Base-by-base conservation (phyloP, 2,888 invertebrate genomes). In the Cyaniris semiargus region DNA sequence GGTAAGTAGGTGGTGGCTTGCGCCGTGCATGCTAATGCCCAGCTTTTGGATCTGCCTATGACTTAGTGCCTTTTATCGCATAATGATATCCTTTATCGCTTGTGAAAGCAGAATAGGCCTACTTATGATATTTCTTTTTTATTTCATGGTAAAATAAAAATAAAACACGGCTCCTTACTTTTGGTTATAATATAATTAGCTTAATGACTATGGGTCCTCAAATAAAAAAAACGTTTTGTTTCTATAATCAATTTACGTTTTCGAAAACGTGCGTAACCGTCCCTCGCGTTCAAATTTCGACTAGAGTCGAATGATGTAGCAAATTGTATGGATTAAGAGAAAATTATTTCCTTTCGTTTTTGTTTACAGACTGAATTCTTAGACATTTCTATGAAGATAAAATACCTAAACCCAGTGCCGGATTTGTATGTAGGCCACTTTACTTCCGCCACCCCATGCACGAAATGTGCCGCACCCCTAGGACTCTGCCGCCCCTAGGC, bases 11-110 rank as follows among this genome's bases (percentile, higher is more conserved):
- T 84, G 86, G 83, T 81, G 85, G 81, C 85, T 81, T 84, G 86
- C 85, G 86, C 81, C 81, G 60, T 85, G 93, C 90, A 94, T 93
- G 91, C 90, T 90, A 92, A 94, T 90, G 83, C 81, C 86, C 82
- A 84, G 13, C 74, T 13, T 84, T 89, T 87, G 89, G 90, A 88
- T 87, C 86, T 87, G 84, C 88, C 87, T 86, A 86, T 86, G 86
- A 87, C 86, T 85, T 87, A 86, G 86, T 86, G 88, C 89, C 86
- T 89, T 89, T 88, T 86, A 85, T 86, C 87, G 86, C 86, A 85
- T 87, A 86, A 88, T 87, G 83, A 87, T 86, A 88, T 88, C 89
- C 89, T 87, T 90, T 88, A 88, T 88, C 87, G 85, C 84, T 84
- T 79, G 92, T 85, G 93, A 93, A 94, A 93, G 93, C 92, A 86